Evolutionary conservation across 2,888 invertebrate species (phyloP).

Genomic region (Drosophila demipolita): DNA sequence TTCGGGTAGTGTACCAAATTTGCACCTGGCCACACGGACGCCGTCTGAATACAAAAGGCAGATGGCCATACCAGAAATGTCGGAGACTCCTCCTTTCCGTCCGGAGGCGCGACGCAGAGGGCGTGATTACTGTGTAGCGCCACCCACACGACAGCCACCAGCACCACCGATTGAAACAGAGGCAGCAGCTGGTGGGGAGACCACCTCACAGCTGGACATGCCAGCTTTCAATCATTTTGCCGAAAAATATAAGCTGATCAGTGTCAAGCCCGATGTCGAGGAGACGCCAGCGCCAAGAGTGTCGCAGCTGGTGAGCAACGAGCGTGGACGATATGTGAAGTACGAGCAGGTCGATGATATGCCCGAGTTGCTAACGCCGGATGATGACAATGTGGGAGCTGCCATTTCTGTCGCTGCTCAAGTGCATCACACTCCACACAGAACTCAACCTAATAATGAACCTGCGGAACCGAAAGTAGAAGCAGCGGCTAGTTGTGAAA

Average conservation of each 20-base stretch:
- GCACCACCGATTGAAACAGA: slow-evolving; percentile 42
- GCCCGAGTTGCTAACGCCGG: slow-evolving; percentile 66
- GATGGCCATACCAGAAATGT: slow-evolving; percentile 31
- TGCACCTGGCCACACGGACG: slow-evolving; percentile 32
- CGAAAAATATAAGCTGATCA: slow-evolving; percentile 64
- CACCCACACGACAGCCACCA: slow-evolving; percentile 71
- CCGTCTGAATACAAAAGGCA: slow-evolving; percentile 24
- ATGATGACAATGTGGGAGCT: slow-evolving; percentile 55
- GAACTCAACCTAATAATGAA: background rate
- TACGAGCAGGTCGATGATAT: slow-evolving; percentile 79
- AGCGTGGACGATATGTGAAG: slow-evolving; percentile 72
- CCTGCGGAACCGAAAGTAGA: background rate
- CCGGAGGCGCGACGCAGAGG: slow-evolving; percentile 33
- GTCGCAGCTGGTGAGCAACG: slow-evolving; percentile 28
- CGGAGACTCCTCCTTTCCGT: slow-evolving; percentile 30
- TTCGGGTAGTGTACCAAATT: slow-evolving; percentile 67
- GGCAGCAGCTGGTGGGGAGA: background rate
- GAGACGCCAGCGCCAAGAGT: slow-evolving; percentile 4
- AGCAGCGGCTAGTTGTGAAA: background rate
- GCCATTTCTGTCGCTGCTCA: slow-evolving; percentile 63
- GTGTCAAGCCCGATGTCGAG: slow-evolving; percentile 32
- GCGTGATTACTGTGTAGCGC: slow-evolving; percentile 39
- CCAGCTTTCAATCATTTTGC: slow-evolving; percentile 72
- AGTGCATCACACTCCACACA: slow-evolving; percentile 47
- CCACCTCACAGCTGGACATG: slow-evolving; percentile 47